These are phyloP conservation scores for Dromas ardeola DNA, from an alignment of 2,113 vertebrate species.

Conservation along the genomic window DNA sequence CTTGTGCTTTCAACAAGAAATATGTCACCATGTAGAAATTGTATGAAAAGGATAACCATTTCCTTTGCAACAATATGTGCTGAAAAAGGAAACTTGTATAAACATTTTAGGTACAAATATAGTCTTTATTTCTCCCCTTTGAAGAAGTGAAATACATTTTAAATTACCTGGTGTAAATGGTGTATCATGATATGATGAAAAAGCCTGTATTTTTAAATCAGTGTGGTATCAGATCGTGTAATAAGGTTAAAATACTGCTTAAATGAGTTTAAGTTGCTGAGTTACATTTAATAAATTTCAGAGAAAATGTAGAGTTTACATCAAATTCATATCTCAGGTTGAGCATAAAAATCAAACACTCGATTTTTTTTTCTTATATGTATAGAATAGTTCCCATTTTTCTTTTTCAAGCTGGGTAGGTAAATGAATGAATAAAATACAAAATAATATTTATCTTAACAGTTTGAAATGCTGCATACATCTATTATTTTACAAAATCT, in stretches of 20 bases:
- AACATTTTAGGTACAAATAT: not conserved
- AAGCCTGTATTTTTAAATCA: not conserved
- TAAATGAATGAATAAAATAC: not conserved
- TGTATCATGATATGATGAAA: not conserved
- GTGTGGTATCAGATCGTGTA: not conserved
- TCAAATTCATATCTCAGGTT: not conserved
- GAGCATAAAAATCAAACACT: not conserved
- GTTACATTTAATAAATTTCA: not conserved
- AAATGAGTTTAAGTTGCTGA: not conserved
- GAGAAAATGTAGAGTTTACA: not conserved
- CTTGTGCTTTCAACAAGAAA: conserved; percentile 9
- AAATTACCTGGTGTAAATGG: not conserved
- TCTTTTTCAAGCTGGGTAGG: not conserved
- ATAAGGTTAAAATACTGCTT: conserved; percentile 10
- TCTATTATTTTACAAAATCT: not conserved
- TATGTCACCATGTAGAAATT: not conserved
- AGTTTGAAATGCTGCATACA: not conserved
- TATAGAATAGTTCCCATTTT: not conserved
- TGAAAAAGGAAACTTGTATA: not conserved
- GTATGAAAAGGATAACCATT: not conserved
- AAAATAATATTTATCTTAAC: not conserved
- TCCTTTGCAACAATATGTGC: not conserved
- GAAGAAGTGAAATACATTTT: not conserved
- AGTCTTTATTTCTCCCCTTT: not conserved
- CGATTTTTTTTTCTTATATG: not conserved